Percentiles rank a stretch among this genome's conserved stretches.
phyloP scores from a whole-genome alignment of 1,140 invertebrate genomes.

The Melanaphis sacchari region DNA sequence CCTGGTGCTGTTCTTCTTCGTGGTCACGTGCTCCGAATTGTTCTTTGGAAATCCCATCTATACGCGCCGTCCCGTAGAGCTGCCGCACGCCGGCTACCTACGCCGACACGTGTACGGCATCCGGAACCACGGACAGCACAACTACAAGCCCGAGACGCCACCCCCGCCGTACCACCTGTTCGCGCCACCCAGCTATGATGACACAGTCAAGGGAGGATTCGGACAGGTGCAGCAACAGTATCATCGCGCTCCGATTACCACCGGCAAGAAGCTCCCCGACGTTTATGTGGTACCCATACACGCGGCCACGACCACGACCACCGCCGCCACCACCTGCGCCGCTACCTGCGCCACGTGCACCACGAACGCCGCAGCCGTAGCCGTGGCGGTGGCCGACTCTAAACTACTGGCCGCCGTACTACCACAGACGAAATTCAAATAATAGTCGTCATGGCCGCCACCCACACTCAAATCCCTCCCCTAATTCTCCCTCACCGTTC shows the following conservation, averaged over 20 bases:
- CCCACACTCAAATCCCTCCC: no score
- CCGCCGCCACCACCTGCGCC: neutral
- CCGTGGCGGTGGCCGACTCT: neutral
- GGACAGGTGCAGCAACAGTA: neutral
- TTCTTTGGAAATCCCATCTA: constrained; percentile 65
- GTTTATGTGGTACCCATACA: constrained; percentile 55
- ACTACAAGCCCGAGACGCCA: constrained; percentile 63
- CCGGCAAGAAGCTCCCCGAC: constrained; percentile 30
- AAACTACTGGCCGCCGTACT: neutral
- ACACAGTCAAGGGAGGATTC: constrained; percentile 65
- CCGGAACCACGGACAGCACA: constrained; percentile 26
- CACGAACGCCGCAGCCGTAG: neutral
- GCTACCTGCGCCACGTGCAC: neutral
- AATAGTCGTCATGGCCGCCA: neutral
- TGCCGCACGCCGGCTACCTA: constrained; percentile 61
- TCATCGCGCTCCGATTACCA: neutral
- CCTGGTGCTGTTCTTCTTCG: constrained; percentile 69
- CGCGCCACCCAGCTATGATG: constrained; percentile 68
- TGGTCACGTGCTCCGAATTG: constrained; percentile 71
- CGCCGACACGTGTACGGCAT: constrained; percentile 60
- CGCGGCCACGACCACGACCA: neutral
- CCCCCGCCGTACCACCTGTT: constrained; percentile 70
- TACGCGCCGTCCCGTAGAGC: constrained; percentile 57
- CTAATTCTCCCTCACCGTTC: no score
- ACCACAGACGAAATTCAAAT: neutral